These are phyloP conservation scores for Tetrax tetrax DNA, from an alignment of 2,113 vertebrate genomes.

Conservation along the genomic window DNA sequence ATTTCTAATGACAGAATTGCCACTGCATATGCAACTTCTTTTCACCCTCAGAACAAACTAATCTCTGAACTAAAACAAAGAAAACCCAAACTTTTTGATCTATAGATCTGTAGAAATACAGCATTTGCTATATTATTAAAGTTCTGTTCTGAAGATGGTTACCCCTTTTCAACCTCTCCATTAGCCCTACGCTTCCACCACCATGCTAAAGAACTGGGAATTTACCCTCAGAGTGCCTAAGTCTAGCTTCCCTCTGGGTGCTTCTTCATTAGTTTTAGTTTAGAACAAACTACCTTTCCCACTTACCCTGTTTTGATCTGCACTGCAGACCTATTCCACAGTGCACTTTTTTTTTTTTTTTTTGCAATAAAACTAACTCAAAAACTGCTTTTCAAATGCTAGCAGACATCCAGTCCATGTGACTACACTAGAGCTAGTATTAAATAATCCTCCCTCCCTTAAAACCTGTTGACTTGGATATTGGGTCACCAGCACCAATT, in stretches of 20 bases:
- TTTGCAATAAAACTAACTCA: not conserved
- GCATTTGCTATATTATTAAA: not conserved
- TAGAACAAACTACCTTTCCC: not conserved
- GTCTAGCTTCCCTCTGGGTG: not conserved
- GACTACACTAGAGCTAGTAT: not conserved
- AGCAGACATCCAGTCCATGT: not conserved
- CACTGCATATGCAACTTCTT: not conserved
- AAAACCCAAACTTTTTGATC: not conserved
- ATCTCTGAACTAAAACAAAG: not conserved
- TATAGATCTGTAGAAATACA: not conserved
- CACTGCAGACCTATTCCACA: not conserved
- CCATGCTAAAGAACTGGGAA: not conserved
- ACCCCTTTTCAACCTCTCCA: not conserved
- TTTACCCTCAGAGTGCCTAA: not conserved
- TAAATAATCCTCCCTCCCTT: not conserved
- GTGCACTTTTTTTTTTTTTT: not conserved
- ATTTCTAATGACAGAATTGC: not conserved
- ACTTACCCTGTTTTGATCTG: not conserved
- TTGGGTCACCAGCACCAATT: not conserved
- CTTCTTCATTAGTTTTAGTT: not conserved
- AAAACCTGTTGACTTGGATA: not conserved
- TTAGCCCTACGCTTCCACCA: not conserved
- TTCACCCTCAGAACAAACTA: not conserved
- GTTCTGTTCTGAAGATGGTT: not conserved
- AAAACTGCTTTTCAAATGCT: not conserved